Evolutionary conservation across 2,888 invertebrate species (phyloP), one percentile per base, ranked within the genome.

Genomic region (Taenaris catops): DNA sequence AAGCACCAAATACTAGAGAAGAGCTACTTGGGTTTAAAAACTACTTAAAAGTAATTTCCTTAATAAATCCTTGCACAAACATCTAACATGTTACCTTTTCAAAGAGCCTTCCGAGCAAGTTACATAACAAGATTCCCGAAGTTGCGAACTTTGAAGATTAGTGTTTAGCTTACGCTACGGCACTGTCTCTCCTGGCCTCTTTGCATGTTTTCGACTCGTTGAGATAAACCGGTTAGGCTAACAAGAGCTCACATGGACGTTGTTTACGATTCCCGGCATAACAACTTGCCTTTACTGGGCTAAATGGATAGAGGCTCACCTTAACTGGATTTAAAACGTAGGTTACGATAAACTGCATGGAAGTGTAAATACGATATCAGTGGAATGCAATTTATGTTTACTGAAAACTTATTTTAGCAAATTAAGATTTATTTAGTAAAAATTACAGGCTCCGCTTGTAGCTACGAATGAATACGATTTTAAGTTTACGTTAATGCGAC

Each of bases 151-250:
- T 46, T 25, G 38, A 29, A 48, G 44, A 44, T 48, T 46, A 40
- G 44, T 41, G 41, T 46, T 42, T 44, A 48, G 38, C 28, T 38
- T 46, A 44, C 44, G 31, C 29, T 39, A 46, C 42, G 34, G 37
- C 29, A 34, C 36, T 41, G 46, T 42, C 46, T 44, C 38, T 34
- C 34, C 38, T 36, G 38, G 37, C 46, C 48, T 44, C 48, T 46
- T 46, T 46, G 52, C 52, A 49, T 55, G 59, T 66, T 70, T 69
- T 64, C 58, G 57, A 63, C 53, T 57, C 53, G 48, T 50, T 49
- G 50, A 52, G 55, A 63, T 71, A 64, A 66, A 63, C 59, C 56
- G 55, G 60, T 63, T 66, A 63, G 58, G 50, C 60, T 60, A 63
- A 66, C 62, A 58, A 58, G 57, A 51, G 57, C 56, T 54, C 53